Percentiles rank a stretch among this genome's conserved stretches.
Evolutionary conservation across 2,797 vertebrate species (phyloP).

Genomic region (Coracias cyanogaster): DNA sequence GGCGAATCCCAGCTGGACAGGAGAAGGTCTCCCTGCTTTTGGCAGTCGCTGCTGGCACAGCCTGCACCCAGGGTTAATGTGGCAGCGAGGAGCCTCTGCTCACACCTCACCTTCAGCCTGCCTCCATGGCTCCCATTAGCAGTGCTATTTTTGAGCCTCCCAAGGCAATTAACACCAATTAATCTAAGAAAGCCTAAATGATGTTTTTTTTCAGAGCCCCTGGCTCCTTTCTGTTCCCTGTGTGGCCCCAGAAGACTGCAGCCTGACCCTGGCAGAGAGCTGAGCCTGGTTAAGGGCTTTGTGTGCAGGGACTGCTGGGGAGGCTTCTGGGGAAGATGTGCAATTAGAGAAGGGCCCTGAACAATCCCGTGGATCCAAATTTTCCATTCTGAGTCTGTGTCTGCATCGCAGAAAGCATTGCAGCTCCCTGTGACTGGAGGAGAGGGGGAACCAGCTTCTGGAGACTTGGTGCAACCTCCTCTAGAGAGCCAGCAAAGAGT

Average conservation of each 20-base stretch:
- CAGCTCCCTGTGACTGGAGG: background rate
- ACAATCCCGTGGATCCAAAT: background rate
- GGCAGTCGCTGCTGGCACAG: background rate
- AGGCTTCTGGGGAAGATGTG: background rate
- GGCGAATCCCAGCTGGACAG: background rate
- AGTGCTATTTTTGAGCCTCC: constrained; percentile 51
- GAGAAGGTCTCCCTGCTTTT: background rate
- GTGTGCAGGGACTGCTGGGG: background rate
- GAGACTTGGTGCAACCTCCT: accelerated
- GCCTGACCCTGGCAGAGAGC: background rate
- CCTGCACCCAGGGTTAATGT: background rate
- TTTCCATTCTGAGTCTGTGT: background rate
- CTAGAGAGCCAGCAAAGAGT: background rate
- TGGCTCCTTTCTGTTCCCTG: background rate
- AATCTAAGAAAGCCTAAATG: constrained; percentile 22
- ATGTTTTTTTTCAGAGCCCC: background rate
- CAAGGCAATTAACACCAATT: constrained; percentile 54
- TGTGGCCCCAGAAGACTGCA: background rate
- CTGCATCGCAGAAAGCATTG: background rate
- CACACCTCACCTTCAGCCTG: background rate
- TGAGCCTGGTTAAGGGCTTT: background rate
- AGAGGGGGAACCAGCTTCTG: background rate
- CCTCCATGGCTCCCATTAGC: background rate
- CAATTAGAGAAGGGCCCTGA: background rate
- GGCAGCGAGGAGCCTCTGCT: background rate